Evolutionary conservation across 1,140 invertebrate species (phyloP).

Genomic region (Pogonus chalceus): DNA sequence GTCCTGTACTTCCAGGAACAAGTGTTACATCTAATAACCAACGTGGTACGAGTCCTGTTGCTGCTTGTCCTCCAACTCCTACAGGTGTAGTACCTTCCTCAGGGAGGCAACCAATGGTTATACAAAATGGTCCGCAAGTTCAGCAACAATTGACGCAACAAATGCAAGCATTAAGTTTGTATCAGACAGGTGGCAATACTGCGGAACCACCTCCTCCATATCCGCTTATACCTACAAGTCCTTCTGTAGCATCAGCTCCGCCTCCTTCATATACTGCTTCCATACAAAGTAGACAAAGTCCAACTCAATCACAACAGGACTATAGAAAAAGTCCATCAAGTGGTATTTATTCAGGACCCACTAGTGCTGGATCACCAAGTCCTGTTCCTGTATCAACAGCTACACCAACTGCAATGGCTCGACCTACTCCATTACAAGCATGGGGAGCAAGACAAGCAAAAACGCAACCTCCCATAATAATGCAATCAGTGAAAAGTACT

Average conservation of each 20-base stretch:
- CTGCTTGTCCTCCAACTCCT: constrained; percentile 35
- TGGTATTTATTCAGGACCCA: constrained; percentile 68
- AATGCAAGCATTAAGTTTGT: constrained; percentile 75
- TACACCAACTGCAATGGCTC: constrained; percentile 49
- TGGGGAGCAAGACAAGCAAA: constrained; percentile 73
- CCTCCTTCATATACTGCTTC: constrained; percentile 75
- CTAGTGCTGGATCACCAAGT: constrained; percentile 70
- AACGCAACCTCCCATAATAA: constrained; percentile 84
- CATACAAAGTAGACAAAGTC: constrained; percentile 76
- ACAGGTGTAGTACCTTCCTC: constrained; percentile 35
- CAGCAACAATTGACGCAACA: constrained; percentile 79
- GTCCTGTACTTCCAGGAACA: constrained; percentile 38
- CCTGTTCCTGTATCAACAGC: constrained; percentile 61
- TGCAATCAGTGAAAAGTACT: constrained; percentile 92
- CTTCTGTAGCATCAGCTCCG: constrained; percentile 54
- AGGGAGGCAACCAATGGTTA: constrained; percentile 62
- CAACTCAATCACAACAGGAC: constrained; percentile 64
- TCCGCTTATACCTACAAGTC: constrained; percentile 48
- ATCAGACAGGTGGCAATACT: constrained; percentile 47
- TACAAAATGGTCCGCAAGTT: constrained; percentile 69
- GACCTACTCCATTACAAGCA: constrained; percentile 62
- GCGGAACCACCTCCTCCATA: constrained; percentile 67
- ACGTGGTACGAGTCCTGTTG: constrained; percentile 69
- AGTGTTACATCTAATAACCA: constrained; percentile 39
- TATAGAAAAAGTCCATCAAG: constrained; percentile 59